Evolutionary conservation across 1,140 invertebrate genomes (phyloP).

Genomic region (Cherax quadricarinatus): DNA sequence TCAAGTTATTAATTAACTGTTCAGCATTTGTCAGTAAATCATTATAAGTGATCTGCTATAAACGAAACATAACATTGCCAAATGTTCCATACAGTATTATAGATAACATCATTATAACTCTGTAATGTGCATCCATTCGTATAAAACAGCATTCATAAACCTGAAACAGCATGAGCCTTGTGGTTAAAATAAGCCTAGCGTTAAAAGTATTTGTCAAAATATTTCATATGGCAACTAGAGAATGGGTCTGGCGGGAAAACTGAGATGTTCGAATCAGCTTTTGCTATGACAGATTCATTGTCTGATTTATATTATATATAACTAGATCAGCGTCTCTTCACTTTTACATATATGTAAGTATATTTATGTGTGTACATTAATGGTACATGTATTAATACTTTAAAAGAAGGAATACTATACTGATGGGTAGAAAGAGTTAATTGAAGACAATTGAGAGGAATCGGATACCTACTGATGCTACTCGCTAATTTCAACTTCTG

Average conservation of each 20-base stretch:
- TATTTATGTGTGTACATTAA: not conserved
- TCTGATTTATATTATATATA: not conserved
- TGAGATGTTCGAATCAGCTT: conserved; percentile 40
- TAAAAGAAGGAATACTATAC: not conserved
- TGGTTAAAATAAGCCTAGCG: too few species aligned
- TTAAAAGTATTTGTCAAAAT: not conserved
- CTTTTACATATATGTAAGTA: too few species aligned
- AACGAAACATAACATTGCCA: too few species aligned
- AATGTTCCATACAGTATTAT: too few species aligned
- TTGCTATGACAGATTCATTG: conserved; percentile 22
- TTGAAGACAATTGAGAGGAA: conserved; percentile 9
- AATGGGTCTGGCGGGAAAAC: conserved; percentile 13
- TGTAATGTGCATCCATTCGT: too few species aligned
- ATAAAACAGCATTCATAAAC: too few species aligned
- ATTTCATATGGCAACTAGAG: not conserved
- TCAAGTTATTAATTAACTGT: too few species aligned
- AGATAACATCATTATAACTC: too few species aligned
- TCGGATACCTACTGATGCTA: conserved; percentile 19
- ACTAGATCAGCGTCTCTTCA: too few species aligned
- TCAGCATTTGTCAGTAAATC: too few species aligned
- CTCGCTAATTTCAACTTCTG: not conserved
- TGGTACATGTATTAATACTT: not conserved
- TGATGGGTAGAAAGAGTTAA: not conserved
- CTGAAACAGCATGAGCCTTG: too few species aligned
- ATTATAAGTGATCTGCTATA: too few species aligned